phyloP scores from a whole-genome alignment of 2,888 invertebrate species.

The Andrena marginata region DNA sequence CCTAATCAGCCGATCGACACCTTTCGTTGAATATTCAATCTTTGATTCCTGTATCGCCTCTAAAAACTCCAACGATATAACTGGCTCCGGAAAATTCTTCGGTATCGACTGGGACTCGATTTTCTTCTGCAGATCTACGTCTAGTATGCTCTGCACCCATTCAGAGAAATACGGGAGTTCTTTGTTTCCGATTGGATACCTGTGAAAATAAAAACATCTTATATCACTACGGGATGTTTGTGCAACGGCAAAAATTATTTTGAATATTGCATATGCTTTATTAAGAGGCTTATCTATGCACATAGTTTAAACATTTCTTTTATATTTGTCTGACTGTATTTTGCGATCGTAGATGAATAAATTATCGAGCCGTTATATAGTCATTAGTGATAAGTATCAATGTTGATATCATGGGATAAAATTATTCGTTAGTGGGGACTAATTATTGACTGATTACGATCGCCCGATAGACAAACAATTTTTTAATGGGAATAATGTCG shows the following conservation, averaged over 20 bases:
- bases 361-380: no score
- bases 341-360: no score
- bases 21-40: constrained; percentile 89
- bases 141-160: constrained; percentile 92
- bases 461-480: no score
- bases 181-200: constrained; percentile 92
- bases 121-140: constrained; percentile 87
- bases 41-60: constrained; percentile 86
- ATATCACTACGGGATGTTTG: not conserved
- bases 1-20: constrained; percentile 93
- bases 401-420: no score
- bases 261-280: not conserved
- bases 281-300: not conserved
- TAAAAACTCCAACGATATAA: constrained; percentile 88
- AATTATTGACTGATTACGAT: no score
- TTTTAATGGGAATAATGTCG: no score
- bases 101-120: constrained; percentile 87
- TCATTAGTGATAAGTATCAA: no score
- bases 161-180: constrained; percentile 91
- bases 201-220: constrained; percentile 79
- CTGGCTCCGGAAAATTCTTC: constrained; percentile 89
- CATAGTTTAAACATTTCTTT: no score
- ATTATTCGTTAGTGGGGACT: no score
- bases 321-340: not conserved
- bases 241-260: not conserved